These are phyloP conservation scores for Gymnosoma rotundatum DNA, from an alignment of 2,888 invertebrate genomes.

Conservation along the genomic window DNA sequence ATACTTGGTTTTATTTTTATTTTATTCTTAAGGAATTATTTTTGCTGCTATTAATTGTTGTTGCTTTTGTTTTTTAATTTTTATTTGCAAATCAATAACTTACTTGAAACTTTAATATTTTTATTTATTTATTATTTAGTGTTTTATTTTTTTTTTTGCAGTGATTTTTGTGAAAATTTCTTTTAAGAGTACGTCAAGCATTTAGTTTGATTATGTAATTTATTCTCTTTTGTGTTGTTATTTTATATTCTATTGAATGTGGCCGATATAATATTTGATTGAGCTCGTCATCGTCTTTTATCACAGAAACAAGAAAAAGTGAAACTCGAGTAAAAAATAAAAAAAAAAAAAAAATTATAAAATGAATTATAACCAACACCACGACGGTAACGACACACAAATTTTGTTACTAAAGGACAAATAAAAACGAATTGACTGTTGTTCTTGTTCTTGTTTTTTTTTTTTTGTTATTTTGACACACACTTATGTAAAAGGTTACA, in stretches of 20 bases:
- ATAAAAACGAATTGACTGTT: slow-evolving; percentile 38
- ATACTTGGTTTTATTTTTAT: not conserved
- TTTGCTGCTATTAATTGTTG: slow-evolving; percentile 55
- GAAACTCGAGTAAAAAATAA: not conserved
- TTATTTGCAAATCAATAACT: slow-evolving; percentile 61
- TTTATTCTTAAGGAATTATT: slow-evolving; percentile 40
- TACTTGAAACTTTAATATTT: slow-evolving; percentile 50
- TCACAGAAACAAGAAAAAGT: slow-evolving; percentile 50
- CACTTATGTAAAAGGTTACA: slow-evolving; percentile 69
- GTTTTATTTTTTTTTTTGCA: slow-evolving; percentile 1
- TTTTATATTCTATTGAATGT: slow-evolving; percentile 74
- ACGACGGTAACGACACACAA: slow-evolving; percentile 39
- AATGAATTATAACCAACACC: slow-evolving; percentile 12
- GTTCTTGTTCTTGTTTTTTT: slow-evolving; percentile 11
- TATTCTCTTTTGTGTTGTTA: slow-evolving; percentile 41
- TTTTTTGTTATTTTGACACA: slow-evolving; percentile 30
- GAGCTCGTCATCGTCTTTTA: slow-evolving; percentile 66
- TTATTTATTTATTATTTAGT: slow-evolving; percentile 14
- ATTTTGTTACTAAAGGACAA: slow-evolving; percentile 45
- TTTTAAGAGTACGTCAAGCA: slow-evolving; percentile 44
- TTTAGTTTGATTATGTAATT: slow-evolving; percentile 64
- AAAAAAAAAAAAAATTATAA: slow-evolving; percentile 8
- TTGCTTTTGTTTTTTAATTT: slow-evolving; percentile 24
- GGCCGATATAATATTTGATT: slow-evolving; percentile 74
- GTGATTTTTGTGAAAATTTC: slow-evolving; percentile 38